Conservation (phyloP, 2,113 vertebrate species). For the Anarhynchus alexandrinus region DNA sequence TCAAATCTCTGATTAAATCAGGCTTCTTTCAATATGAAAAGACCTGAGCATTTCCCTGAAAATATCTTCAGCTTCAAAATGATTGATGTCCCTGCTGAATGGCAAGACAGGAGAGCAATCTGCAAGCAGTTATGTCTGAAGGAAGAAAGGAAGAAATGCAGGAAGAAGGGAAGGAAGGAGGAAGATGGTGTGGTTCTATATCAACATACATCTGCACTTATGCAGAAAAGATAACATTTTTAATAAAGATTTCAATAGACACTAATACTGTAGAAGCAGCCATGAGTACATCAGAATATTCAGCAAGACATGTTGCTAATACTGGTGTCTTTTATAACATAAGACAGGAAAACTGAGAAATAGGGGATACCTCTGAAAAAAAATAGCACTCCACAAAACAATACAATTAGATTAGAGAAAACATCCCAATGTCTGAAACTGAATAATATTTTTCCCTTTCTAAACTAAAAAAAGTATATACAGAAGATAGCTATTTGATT, state of each 20-base stretch:
- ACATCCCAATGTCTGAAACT: not conserved
- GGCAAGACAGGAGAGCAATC: not conserved
- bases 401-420: not conserved
- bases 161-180: not conserved
- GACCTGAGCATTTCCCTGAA: constrained; percentile 45
- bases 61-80: constrained; percentile 48
- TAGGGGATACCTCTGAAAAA: not conserved
- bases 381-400: not conserved
- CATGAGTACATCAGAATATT: not conserved
- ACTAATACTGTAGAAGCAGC: not conserved
- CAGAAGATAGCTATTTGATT: not conserved
- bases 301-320: not conserved
- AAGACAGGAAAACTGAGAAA: not conserved
- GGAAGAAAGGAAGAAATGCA: not conserved
- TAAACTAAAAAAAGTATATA: not conserved
- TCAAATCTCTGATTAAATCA: constrained; percentile 60
- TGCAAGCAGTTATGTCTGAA: not conserved
- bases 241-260: not conserved
- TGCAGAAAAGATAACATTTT: not conserved
- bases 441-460: not conserved
- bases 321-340: not conserved
- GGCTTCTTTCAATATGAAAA: constrained; percentile 38
- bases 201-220: not conserved
- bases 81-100: constrained; percentile 14
- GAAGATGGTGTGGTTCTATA: not conserved